phyloP scores from a whole-genome alignment of 2,888 invertebrate genomes.

The Minunthozetes semirufus region DNA sequence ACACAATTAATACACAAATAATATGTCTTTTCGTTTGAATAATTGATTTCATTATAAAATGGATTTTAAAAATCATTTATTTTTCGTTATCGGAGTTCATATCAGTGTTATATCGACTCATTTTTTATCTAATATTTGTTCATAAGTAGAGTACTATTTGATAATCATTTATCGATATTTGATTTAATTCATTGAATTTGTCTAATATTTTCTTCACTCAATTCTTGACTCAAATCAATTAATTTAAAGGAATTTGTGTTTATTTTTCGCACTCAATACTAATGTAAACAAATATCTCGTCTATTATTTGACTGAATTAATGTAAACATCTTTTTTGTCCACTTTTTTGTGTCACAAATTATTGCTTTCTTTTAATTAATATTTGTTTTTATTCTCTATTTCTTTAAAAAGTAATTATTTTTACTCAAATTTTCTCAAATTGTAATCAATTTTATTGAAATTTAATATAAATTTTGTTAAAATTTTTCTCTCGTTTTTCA shows the following conservation, averaged over 20 bases:
- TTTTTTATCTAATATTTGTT: not conserved
- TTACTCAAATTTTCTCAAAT: not conserved
- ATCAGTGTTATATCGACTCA: not conserved
- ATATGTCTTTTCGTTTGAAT: too few species aligned
- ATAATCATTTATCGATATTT: conserved; percentile 11
- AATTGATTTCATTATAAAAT: too few species aligned
- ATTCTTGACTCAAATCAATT: not conserved
- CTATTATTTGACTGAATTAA: conserved; percentile 1
- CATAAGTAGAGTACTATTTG: not conserved
- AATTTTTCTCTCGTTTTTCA: not conserved
- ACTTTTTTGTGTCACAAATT: not conserved
- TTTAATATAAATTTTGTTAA: not conserved
- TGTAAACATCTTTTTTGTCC: not conserved
- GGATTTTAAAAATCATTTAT: too few species aligned
- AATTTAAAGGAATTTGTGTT: not conserved
- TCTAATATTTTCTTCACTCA: not conserved
- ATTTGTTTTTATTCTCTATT: not conserved
- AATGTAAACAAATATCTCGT: not conserved
- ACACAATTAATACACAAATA: too few species aligned
- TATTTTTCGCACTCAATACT: not conserved
- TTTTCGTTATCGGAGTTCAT: too few species aligned
- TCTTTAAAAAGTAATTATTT: not conserved
- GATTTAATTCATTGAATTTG: not conserved
- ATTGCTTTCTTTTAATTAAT: not conserved
- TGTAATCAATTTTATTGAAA: not conserved